Evolutionary conservation across 1,140 invertebrate genomes (phyloP).

Genomic region (Cylas formicarius): DNA sequence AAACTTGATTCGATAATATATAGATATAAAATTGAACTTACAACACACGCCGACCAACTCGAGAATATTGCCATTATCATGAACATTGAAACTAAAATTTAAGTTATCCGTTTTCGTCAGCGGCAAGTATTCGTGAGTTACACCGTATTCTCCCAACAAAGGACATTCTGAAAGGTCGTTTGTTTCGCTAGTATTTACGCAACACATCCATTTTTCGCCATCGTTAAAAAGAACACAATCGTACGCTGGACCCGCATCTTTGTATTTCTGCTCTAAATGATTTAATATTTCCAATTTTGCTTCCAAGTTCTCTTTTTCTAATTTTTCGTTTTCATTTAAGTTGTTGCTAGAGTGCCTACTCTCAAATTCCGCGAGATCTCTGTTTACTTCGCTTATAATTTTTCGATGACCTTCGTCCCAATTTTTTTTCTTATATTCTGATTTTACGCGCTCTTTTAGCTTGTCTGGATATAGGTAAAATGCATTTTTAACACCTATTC

Average conservation of each 20-base stretch:
- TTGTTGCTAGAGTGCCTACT: conserved; percentile 45
- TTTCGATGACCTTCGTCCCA: conserved; percentile 82
- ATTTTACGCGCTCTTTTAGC: conserved; percentile 75
- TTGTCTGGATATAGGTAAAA: conserved; percentile 81
- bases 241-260: conserved; percentile 79
- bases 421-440: conserved; percentile 71
- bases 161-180: conserved; percentile 72
- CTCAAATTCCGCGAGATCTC: conserved; percentile 68
- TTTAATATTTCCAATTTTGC: conserved; percentile 76
- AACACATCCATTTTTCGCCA: conserved; percentile 74
- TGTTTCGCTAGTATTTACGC: conserved; percentile 77
- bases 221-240: conserved; percentile 92
- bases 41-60: conserved; percentile 92
- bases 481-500: conserved; percentile 78
- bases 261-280: conserved; percentile 76
- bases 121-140: conserved; percentile 71
- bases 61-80: conserved; percentile 84
- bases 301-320: conserved; percentile 85
- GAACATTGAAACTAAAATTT: conserved; percentile 87
- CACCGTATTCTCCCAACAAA: conserved; percentile 76
- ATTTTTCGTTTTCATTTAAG: conserved; percentile 60
- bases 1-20: too few relatives aligned
- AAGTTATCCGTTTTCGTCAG: conserved; percentile 73
- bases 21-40: conserved; percentile 49
- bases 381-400: conserved; percentile 65